Evolutionary conservation across 2,888 invertebrate genomes (phyloP), one percentile per base, ranked within the genome.

Genomic region (Acheta domesticus): DNA sequence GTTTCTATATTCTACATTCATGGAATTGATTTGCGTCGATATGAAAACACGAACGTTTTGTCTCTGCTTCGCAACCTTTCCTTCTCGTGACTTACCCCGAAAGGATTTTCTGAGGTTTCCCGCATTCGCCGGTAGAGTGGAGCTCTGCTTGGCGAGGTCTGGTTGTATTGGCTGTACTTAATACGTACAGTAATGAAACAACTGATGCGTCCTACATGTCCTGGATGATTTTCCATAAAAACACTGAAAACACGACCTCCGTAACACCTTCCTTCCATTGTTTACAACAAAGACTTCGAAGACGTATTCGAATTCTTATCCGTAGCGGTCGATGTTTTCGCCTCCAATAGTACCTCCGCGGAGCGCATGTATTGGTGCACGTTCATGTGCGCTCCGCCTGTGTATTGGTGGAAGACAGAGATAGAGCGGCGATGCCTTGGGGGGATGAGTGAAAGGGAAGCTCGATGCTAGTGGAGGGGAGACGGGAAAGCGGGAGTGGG

Each of bases 51-150:
- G 62, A 62, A 62, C 62, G 62, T 62, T 62, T 62, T 62, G 62
- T n/a, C 16, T n/a, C 62, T 62, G 62, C 62, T 62, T 62, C 16
- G 16, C 14, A 62, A 62, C 19, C 8, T 74, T 19, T 73, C 48
- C 19, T 21, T 50, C 73, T 36, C 20, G 77, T 21, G 23, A 77
- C 23, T 48, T 74, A n/a, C 74, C 74, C 20, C 48, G 74, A 36
- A 73, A 62, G 48, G 76, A 76, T 49, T 36, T 79, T 76, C 76
- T 79, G 79, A 76, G 76, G 79, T 79, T 79, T 79, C 76, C 76
- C 48, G 75, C 48, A 48, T n/a, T 79, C 76, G 75, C 79, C 79
- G 79, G 50, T 76, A 79, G 79, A 79, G 79, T 75, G 79, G 76
- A 79, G 79, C 76, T 79, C 62, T 79, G 79, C 62, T 75, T 76